These are phyloP conservation scores for Platyura marginata DNA, from an alignment of 1,140 invertebrate species.

Conservation along the genomic window DNA sequence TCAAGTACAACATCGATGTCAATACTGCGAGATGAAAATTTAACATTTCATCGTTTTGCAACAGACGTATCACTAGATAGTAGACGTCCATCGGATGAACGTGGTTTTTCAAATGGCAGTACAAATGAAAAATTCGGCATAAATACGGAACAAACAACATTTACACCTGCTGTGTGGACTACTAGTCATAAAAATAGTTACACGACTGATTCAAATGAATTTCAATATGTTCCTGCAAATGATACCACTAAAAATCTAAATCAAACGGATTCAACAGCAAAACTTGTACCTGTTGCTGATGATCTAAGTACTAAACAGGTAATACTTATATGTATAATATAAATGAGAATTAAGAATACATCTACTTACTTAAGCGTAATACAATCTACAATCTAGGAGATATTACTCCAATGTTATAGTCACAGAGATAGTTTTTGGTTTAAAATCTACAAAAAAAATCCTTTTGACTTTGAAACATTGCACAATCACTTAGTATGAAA, in stretches of 20 bases:
- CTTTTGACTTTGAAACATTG: too few relatives aligned
- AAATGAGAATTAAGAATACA: too few relatives aligned
- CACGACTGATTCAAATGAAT: not conserved
- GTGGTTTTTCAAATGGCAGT: not conserved
- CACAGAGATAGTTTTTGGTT: too few relatives aligned
- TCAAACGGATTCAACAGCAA: not conserved
- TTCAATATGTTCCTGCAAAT: not conserved
- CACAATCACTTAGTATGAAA: too few relatives aligned
- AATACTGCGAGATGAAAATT: not conserved
- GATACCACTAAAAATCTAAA: not conserved
- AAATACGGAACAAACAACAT: not conserved
- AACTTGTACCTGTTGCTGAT: not conserved
- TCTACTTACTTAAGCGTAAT: too few relatives aligned
- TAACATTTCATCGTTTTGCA: slow-evolving; percentile 3
- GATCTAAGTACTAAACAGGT: not conserved
- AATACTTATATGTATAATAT: too few relatives aligned
- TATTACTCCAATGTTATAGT: too few relatives aligned
- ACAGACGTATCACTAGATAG: not conserved
- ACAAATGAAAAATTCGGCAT: not conserved
- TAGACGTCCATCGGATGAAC: not conserved
- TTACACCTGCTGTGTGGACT: not conserved
- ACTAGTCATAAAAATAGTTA: not conserved
- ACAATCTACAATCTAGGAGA: too few relatives aligned
- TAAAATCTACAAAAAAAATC: too few relatives aligned
- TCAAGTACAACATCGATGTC: slow-evolving; percentile 2